These are phyloP conservation scores for Arion vulgaris DNA, from an alignment of 1,140 invertebrate species.

Conservation along the genomic window DNA sequence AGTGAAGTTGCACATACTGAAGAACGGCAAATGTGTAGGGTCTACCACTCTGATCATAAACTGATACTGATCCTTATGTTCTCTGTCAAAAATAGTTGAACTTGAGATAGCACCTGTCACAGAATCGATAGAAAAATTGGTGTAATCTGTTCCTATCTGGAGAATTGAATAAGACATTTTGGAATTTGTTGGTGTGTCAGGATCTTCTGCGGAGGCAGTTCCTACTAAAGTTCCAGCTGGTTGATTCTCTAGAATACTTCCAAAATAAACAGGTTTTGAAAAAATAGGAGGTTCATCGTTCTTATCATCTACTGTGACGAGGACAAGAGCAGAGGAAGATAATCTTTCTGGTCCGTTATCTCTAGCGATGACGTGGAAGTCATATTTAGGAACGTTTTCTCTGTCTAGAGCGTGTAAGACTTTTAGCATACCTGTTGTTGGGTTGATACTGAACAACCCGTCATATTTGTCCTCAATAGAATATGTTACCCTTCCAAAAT, in stretches of 20 bases:
- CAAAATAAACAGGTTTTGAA: slow-evolving; percentile 33
- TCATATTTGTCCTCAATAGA: slow-evolving; percentile 51
- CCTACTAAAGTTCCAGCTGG: slow-evolving; percentile 40
- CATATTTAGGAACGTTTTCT: slow-evolving; percentile 49
- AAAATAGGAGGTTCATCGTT: slow-evolving; percentile 50
- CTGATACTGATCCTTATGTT: slow-evolving; percentile 42
- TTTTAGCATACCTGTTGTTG: slow-evolving; percentile 50
- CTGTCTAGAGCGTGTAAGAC: slow-evolving; percentile 51
- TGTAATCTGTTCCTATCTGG: slow-evolving; percentile 11
- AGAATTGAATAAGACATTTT: slow-evolving; percentile 38
- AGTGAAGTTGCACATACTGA: slow-evolving; percentile 55
- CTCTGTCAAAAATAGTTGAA: slow-evolving; percentile 49
- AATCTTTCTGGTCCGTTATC: slow-evolving; percentile 51
- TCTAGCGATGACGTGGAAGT: slow-evolving; percentile 55
- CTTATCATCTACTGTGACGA: slow-evolving; percentile 45
- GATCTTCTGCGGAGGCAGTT: slow-evolving; percentile 42
- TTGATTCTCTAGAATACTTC: slow-evolving; percentile 46
- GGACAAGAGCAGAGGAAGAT: slow-evolving; percentile 32
- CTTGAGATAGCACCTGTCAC: slow-evolving; percentile 45
- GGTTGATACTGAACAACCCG: slow-evolving; percentile 68
- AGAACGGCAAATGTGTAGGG: slow-evolving; percentile 35
- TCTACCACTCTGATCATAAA: slow-evolving; percentile 55
- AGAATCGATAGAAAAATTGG: slow-evolving; percentile 47
- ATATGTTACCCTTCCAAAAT: slow-evolving; percentile 42
- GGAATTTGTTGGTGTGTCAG: slow-evolving; percentile 32